Base-by-base conservation (phyloP, 2,888 invertebrate species). In the Ctenicera cuprea region DNA sequence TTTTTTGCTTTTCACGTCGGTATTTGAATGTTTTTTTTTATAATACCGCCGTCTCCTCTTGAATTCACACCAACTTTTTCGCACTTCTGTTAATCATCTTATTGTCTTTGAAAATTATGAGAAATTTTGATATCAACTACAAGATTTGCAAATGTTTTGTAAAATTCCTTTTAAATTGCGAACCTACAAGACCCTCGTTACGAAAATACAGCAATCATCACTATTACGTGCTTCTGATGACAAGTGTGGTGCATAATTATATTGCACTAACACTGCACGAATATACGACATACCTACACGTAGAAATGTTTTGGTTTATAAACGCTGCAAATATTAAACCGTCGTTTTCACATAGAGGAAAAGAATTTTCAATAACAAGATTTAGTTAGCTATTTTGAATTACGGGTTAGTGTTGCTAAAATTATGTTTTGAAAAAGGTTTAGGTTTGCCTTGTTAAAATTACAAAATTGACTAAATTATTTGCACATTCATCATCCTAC, bases 151-250 rank as follows among this genome's bases (percentile, higher is more conserved):
- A 26, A 54, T 14, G 16, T 26, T 9, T 12, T 9, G n/a, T 22
- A 18, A 65, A 52, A 65, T 65, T 65, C 50, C 65, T 52, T 20
- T 7, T 30, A 22, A 30, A 54, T 8, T 54, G 26, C 14, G 22
- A 54, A 54, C 14, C 5, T 30, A 18, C 5, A 45, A 45, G 45
- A 18, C 11, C 26, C 54, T 54, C 54, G 43, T 41, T 62, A 62
- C 38, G 43, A 65, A 65, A 65, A 65, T 52, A 65, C 26, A 65
- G 65, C 62, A 69, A 69, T 68, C 57, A 33, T 30, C 45, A 33
- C 43, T 62, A 50, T 69, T 69, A 59, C 69, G 61, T 69, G 11
- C 22, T 12, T 50, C 59, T 22, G 63, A 71, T 71, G 70, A 71
- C 54, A 63, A 57, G 52, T 59, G 67, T 43, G 45, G 33, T 45